Percentiles rank a stretch among this genome's conserved stretches.
These are phyloP conservation scores for Apocrypta bakeri DNA, from an alignment of 1,140 invertebrate genomes.

Conservation along the genomic window DNA sequence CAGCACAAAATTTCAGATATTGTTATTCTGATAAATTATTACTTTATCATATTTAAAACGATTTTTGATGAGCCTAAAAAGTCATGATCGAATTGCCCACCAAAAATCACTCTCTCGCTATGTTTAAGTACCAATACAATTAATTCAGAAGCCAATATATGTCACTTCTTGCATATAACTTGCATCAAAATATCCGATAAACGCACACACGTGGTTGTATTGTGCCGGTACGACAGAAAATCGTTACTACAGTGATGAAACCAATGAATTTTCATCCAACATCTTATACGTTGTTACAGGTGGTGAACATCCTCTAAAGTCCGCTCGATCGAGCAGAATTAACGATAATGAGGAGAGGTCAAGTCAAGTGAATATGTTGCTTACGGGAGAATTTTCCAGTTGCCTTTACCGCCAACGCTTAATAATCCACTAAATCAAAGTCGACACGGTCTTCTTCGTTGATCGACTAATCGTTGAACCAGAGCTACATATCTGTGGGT, in stretches of 20 bases:
- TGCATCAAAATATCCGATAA: too few species aligned
- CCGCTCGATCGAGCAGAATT: background rate
- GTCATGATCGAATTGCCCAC: too few species aligned
- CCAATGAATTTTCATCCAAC: background rate
- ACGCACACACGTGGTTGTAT: too few species aligned
- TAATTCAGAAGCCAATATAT: too few species aligned
- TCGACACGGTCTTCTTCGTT: too few species aligned
- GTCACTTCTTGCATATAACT: too few species aligned
- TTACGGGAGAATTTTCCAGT: background rate
- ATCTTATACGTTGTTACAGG: background rate
- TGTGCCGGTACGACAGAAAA: background rate
- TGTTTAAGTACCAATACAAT: too few species aligned
- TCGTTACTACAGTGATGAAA: background rate
- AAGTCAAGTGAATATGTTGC: background rate
- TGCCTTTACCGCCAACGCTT: background rate
- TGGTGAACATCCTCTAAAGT: background rate
- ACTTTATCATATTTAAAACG: background rate
- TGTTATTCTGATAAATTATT: background rate
- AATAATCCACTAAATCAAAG: too few species aligned
- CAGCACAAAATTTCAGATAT: background rate
- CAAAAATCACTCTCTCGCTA: too few species aligned
- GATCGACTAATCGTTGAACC: too few species aligned
- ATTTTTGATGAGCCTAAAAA: background rate
- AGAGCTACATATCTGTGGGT: too few species aligned
- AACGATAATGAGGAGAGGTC: background rate